phyloP scores from a whole-genome alignment of 2,113 vertebrate species.

The Oncorhynchus kisutch region DNA sequence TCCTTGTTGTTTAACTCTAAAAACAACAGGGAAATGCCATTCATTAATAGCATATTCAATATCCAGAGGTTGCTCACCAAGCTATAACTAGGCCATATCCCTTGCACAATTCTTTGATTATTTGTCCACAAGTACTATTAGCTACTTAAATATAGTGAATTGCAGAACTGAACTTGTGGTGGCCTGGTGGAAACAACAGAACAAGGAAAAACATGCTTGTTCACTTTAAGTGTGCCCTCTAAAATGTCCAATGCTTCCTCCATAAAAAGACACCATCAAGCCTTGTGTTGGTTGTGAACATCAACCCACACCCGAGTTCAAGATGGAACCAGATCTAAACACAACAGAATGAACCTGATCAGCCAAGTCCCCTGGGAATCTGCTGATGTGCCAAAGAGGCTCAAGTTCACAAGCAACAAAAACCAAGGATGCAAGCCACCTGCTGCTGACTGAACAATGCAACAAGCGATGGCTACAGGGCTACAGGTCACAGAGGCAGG shows the following conservation, averaged over 20 bases:
- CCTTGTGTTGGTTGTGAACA: slow-evolving; percentile 15
- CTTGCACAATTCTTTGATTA: not conserved
- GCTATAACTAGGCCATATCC: not conserved
- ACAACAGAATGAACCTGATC: slow-evolving; percentile 62
- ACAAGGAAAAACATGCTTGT: not conserved
- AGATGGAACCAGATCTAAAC: slow-evolving; percentile 58
- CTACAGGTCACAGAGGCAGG: slow-evolving; percentile 41
- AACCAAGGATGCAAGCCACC: slow-evolving; percentile 70
- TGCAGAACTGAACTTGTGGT: not conserved
- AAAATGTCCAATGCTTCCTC: too few relatives aligned
- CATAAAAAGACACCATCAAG: not conserved
- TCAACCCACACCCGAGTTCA: slow-evolving; percentile 17
- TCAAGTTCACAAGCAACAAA: slow-evolving; percentile 72
- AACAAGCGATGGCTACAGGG: slow-evolving; percentile 50
- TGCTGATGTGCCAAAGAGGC: slow-evolving; percentile 67
- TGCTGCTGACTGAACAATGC: slow-evolving; percentile 71
- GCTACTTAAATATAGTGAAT: not conserved
- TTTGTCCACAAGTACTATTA: too few relatives aligned
- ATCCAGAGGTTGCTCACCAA: not conserved
- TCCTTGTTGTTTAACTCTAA: not conserved
- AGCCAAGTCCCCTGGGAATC: slow-evolving; percentile 62
- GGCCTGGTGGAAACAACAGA: not conserved
- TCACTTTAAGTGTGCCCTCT: not conserved
- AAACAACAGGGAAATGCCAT: not conserved
- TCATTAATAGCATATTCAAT: not conserved